Conservation (phyloP, 2,113 vertebrate species). For the Sporophila hypoxantha region DNA sequence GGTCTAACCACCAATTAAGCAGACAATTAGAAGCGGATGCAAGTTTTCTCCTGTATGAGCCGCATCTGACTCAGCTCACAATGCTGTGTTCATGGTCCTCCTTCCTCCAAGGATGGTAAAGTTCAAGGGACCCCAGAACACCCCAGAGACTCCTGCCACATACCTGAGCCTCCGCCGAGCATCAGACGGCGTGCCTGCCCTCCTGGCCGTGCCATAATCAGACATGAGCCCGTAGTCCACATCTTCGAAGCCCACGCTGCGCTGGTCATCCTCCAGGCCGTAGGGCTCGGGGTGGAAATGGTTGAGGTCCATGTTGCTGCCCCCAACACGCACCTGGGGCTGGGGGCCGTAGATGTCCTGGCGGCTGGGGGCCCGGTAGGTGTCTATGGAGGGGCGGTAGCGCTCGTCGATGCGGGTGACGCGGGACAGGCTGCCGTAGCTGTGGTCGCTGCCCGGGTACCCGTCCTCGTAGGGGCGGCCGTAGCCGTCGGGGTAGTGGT, state of each 20-base stretch:
- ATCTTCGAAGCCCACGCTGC: conserved; percentile 89
- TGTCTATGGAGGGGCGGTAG: conserved; percentile 80
- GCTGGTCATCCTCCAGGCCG: conserved; percentile 89
- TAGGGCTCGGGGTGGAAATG: conserved; percentile 87
- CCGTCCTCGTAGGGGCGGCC: conserved; percentile 81
- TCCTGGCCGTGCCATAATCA: conserved; percentile 85
- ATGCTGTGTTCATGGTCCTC: accelerated
- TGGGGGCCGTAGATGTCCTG: conserved; percentile 89
- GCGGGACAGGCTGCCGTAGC: conserved; percentile 83
- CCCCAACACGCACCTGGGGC: conserved; percentile 88
- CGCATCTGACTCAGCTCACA: accelerated
- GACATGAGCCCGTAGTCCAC: conserved; percentile 86
- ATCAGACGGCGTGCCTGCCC: conserved; percentile 70
- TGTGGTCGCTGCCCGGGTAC: conserved; percentile 73
- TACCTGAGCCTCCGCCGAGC: conserved; percentile 86
- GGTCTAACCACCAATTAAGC: conserved; percentile 36
- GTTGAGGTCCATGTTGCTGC: conserved; percentile 86
- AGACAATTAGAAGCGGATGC: conserved; percentile 4
- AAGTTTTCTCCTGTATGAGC: not conserved
- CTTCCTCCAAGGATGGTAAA: not conserved
- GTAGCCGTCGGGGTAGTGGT: conserved; percentile 81
- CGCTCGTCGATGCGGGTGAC: conserved; percentile 86
- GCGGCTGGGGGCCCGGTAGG: conserved; percentile 84
- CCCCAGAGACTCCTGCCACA: not conserved
- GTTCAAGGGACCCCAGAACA: not conserved